A percentile compares a stretch with the other conserved stretches of the same genome.
Evolutionary conservation across 2,113 vertebrate species (phyloP).

Genomic region (Aphyosemion australe): DNA sequence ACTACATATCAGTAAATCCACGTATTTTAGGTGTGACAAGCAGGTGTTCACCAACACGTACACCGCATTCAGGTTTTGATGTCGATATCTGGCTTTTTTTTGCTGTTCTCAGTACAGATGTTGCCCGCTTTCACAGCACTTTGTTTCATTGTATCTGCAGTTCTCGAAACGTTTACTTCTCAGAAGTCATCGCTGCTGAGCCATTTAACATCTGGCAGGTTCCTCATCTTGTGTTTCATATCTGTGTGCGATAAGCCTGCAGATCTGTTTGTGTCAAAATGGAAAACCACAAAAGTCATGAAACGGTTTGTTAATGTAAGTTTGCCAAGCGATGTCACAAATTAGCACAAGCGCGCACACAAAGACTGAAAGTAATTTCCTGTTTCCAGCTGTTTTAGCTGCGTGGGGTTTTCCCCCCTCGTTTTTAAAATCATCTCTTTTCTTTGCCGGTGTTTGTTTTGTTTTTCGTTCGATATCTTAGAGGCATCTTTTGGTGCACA

Average conservation of each 20-base stretch:
- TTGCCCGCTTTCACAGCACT: neutral
- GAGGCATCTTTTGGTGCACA: slow-evolving; percentile 7
- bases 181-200: slow-evolving; percentile 21
- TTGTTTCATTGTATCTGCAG: slow-evolving; percentile 14
- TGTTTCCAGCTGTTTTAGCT: slow-evolving; percentile 59
- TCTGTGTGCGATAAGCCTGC: slow-evolving; percentile 22
- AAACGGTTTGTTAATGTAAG: neutral
- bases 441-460: slow-evolving; percentile 39
- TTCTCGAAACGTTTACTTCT: slow-evolving; percentile 41
- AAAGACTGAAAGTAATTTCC: slow-evolving; percentile 46
- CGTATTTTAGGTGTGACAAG: neutral
- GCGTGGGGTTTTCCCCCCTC: slow-evolving; percentile 33
- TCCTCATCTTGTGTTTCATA: slow-evolving; percentile 31
- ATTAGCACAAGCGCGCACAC: slow-evolving; percentile 22
- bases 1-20: neutral
- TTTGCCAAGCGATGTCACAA: slow-evolving; percentile 19
- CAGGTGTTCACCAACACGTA: slow-evolving; percentile 5
- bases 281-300: slow-evolving; percentile 23
- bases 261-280: slow-evolving; percentile 23
- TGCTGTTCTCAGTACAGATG: slow-evolving; percentile 27
- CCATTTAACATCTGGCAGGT: slow-evolving; percentile 22
- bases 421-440: slow-evolving; percentile 30
- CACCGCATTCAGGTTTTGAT: neutral
- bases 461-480: slow-evolving; percentile 28
- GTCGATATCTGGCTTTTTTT: slow-evolving; percentile 2